Conservation (phyloP, 2,888 invertebrate species). For the Nowickia ferox region DNA sequence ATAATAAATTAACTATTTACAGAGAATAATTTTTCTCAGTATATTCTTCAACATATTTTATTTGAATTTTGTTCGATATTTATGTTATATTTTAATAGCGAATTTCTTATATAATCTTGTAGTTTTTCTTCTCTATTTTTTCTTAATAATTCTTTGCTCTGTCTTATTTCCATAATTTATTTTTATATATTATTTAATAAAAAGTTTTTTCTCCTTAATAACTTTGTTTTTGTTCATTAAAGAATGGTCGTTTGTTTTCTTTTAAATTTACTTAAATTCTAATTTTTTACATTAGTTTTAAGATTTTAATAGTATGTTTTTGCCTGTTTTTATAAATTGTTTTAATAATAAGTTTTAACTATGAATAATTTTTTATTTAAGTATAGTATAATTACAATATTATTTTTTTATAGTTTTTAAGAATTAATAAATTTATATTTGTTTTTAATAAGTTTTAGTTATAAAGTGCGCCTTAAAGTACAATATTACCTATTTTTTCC, state of each 20-base stretch:
- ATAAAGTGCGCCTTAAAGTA: constrained; percentile 31
- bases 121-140: neutral
- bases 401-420: constrained; percentile 44
- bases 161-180: constrained; percentile 32
- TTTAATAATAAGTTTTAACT: constrained; percentile 70
- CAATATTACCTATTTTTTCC: neutral
- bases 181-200: constrained; percentile 38
- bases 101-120: constrained; percentile 52
- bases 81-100: constrained; percentile 46
- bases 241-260: constrained; percentile 70
- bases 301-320: constrained; percentile 43
- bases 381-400: constrained; percentile 39
- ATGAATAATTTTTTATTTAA: constrained; percentile 69
- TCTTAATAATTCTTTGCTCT: neutral
- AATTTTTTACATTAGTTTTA: constrained; percentile 32
- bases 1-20: constrained; percentile 69
- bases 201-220: constrained; percentile 35
- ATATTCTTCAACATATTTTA: constrained; percentile 49
- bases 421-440: constrained; percentile 65
- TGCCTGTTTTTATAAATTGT: constrained; percentile 22
- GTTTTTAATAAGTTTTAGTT: constrained; percentile 57
- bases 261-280: constrained; percentile 47
- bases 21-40: constrained; percentile 47
- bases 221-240: constrained; percentile 65
- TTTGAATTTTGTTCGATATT: constrained; percentile 39